These are phyloP conservation scores for Pachypeltis micranthus DNA, from an alignment of 1,140 invertebrate species.

Conservation along the genomic window DNA sequence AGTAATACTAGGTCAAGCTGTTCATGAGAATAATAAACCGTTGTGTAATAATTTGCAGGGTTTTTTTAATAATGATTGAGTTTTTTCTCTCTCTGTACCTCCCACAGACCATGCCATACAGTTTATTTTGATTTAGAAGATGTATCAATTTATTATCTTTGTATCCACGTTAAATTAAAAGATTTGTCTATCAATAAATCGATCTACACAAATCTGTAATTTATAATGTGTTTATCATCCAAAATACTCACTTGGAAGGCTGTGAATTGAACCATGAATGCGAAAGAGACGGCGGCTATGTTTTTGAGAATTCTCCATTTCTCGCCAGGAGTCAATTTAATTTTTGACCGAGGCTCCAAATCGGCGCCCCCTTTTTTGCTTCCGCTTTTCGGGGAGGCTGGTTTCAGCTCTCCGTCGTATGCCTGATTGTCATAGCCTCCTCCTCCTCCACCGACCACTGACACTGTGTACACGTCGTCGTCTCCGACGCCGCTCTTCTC, in stretches of 20 bases:
- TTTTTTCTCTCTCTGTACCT: too few species aligned
- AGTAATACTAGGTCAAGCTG: too few species aligned
- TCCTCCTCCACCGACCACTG: slow-evolving; percentile 18
- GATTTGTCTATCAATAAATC: too few species aligned
- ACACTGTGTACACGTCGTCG: slow-evolving; percentile 26
- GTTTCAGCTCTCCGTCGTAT: slow-evolving; percentile 47
- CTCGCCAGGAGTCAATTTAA: slow-evolving; percentile 59
- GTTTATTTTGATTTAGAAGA: too few species aligned
- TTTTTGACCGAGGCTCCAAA: slow-evolving; percentile 55
- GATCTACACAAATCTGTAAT: too few species aligned
- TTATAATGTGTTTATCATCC: too few species aligned
- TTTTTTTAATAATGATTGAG: too few species aligned
- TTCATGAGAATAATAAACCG: too few species aligned
- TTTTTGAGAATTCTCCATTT: slow-evolving; percentile 83
- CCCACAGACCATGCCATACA: too few species aligned
- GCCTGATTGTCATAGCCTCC: slow-evolving; percentile 39
- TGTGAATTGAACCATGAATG: slow-evolving; percentile 88
- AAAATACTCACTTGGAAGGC: slow-evolving; percentile 47
- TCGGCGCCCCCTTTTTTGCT: slow-evolving; percentile 29
- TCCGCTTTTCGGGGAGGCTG: slow-evolving; percentile 36
- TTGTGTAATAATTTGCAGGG: too few species aligned
- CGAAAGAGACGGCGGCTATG: slow-evolving; percentile 67
- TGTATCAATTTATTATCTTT: too few species aligned
- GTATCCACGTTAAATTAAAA: too few species aligned
- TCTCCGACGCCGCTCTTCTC: slow-evolving; percentile 23